Conservation (phyloP, 1,140 invertebrate genomes). For the Temnothorax longispinosus region DNA sequence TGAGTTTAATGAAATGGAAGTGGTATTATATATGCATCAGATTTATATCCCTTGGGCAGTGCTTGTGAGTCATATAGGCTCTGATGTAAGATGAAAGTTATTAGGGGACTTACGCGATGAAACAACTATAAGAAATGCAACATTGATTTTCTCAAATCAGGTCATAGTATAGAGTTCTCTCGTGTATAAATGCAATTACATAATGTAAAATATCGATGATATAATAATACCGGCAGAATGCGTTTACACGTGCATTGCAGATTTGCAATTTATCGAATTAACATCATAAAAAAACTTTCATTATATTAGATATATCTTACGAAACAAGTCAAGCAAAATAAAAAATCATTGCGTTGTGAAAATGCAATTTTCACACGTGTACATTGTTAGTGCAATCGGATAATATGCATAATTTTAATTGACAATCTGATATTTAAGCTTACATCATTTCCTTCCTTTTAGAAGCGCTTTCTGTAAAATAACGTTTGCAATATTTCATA, state of each 20-base stretch:
- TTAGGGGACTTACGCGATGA: neutral
- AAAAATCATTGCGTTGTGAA: neutral
- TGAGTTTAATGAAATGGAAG: neutral
- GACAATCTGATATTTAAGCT: neutral
- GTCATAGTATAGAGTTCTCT: slow-evolving; percentile 20
- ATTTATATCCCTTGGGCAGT: neutral
- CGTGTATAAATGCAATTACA: slow-evolving; percentile 30
- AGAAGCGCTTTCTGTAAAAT: neutral
- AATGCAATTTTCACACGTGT: neutral
- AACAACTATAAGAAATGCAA: slow-evolving; percentile 29
- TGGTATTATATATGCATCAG: neutral
- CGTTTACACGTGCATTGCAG: neutral
- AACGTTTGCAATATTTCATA: neutral
- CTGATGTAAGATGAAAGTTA: slow-evolving; percentile 16
- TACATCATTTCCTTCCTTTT: neutral
- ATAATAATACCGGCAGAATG: neutral
- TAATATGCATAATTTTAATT: neutral
- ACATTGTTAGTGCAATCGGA: neutral
- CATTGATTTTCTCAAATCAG: slow-evolving; percentile 55
- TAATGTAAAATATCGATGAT: slow-evolving; percentile 28
- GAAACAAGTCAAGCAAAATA: neutral
- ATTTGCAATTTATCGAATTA: slow-evolving; percentile 21
- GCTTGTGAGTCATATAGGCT: neutral
- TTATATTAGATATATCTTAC: neutral
- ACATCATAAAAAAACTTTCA: neutral